Percentiles rank a stretch among this genome's conserved stretches.
phyloP scores from a whole-genome alignment of 2,113 vertebrate genomes.

The Ophiodon elongatus region DNA sequence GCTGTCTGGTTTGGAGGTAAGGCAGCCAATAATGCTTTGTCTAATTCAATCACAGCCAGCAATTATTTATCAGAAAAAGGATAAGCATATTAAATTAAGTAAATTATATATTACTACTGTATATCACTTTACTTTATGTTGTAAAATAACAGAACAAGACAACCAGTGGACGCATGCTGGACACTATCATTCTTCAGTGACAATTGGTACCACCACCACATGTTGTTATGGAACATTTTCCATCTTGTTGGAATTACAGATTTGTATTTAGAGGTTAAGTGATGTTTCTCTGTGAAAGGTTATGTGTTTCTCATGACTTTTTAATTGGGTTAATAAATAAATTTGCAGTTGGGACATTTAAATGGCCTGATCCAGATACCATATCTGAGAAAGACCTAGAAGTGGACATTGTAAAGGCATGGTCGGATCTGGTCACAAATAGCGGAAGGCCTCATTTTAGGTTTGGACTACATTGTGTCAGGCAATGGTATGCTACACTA shows the following conservation, averaged over 20 bases:
- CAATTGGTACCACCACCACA: slow-evolving; percentile 15
- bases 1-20: slow-evolving; percentile 10
- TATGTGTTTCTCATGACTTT: neutral
- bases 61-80: neutral
- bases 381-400: neutral
- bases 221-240: neutral
- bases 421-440: slow-evolving; percentile 2
- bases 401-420: slow-evolving; percentile 16
- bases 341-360: slow-evolving; percentile 22
- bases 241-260: too few species aligned
- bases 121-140: neutral
- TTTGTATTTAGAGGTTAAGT: neutral
- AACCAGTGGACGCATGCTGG: slow-evolving; percentile 19
- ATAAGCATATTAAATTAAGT: neutral
- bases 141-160: slow-evolving; percentile 37
- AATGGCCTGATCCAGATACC: slow-evolving; percentile 10
- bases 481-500: too few species aligned
- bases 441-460: slow-evolving; percentile 35
- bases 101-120: neutral
- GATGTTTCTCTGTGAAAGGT: neutral
- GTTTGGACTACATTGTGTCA: neutral
- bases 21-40: neutral
- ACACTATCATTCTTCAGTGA: slow-evolving; percentile 10
- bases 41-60: too few species aligned
- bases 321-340: neutral